These are phyloP conservation scores for Heterodera carotae DNA, from an alignment of 1,140 invertebrate genomes.

Conservation along the genomic window DNA sequence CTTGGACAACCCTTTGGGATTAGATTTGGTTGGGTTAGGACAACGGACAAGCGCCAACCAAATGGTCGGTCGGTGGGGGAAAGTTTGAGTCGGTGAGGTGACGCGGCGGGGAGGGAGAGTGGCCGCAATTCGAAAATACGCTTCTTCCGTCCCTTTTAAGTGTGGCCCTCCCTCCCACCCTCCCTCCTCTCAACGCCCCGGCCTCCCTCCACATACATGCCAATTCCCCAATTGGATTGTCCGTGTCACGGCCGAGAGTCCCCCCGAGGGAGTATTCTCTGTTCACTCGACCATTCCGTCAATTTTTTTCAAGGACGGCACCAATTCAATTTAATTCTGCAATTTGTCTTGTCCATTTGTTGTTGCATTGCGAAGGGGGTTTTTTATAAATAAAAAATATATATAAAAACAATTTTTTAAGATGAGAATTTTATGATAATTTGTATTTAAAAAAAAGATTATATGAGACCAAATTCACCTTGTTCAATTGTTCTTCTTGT, in stretches of 20 bases:
- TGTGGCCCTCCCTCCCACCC: not conserved
- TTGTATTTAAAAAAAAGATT: too few species aligned
- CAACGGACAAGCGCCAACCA: not conserved
- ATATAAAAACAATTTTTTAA: too few species aligned
- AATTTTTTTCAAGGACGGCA: not conserved
- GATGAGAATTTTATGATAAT: too few species aligned
- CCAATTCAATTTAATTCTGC: slow-evolving; percentile 10
- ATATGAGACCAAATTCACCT: too few species aligned
- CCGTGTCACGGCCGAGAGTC: not conserved
- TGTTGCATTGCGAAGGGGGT: too few species aligned
- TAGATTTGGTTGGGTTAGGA: slow-evolving; percentile 12
- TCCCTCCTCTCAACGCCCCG: not conserved
- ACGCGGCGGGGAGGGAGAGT: not conserved
- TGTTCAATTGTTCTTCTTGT: too few species aligned
- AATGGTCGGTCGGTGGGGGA: too few species aligned
- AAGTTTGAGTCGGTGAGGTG: too few species aligned
- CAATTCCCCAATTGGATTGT: slow-evolving; percentile 18
- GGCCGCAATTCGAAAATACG: slow-evolving; percentile 5
- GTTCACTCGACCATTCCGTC: slow-evolving; percentile 12
- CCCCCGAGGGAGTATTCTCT: not conserved
- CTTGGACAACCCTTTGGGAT: slow-evolving; percentile 1
- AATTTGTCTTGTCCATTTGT: not conserved
- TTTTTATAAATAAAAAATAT: too few species aligned
- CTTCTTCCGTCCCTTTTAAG: slow-evolving; percentile 1
- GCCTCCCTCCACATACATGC: too few species aligned